Evolutionary conservation across 1,140 invertebrate genomes (phyloP), one percentile per base, ranked within the genome.

Genomic region (Zaprionus vittiger): DNA sequence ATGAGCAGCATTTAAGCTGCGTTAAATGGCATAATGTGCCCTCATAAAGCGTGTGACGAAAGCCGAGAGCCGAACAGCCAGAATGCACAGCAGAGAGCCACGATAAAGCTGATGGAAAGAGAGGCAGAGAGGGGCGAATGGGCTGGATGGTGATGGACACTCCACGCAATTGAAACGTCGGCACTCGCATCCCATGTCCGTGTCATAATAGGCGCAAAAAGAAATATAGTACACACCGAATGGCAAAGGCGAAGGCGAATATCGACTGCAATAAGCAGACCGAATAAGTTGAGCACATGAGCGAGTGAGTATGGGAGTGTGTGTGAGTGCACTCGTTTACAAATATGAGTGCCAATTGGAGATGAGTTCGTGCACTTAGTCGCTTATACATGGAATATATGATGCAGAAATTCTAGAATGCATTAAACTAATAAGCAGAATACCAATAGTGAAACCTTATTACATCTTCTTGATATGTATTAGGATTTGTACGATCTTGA

Each of bases 1-100:
- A 89, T 87, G 84, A 76, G 84, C 81, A 69, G 75, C 77, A 87
- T 84, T 87, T 84, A 84, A 87, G 84, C 84, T 81, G 81, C 81
- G 84, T 89, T 87, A 87, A 87, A 87, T 89, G 84, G 84, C 84
- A 87, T 87, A 87, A 87, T 87, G 81, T 84, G 83, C 83, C 83
- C 83, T 81, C 84, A 89, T 87, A 87, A 89, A 87, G 73, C 77
- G 74, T 82, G 82, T 73, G 78, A 75, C 76, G 79, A 79, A 55
- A 68, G 67, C 57, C 56, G 31, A 24, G 20, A 49, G 22, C 34
- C 26, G 17, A 31, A 56, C 60, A 17, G 28, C 14, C 20, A 66
- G 12, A 34, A 34, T 34, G 31, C 31, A 34, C 31, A 34, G 12
- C 9, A 15, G 20, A 66, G 55, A 6, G 26, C 34, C 41, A 44